Evolutionary conservation across 1,140 invertebrate species (phyloP), one percentile per base, ranked within the genome.

Genomic region (Caenorhabditis inopinata): DNA sequence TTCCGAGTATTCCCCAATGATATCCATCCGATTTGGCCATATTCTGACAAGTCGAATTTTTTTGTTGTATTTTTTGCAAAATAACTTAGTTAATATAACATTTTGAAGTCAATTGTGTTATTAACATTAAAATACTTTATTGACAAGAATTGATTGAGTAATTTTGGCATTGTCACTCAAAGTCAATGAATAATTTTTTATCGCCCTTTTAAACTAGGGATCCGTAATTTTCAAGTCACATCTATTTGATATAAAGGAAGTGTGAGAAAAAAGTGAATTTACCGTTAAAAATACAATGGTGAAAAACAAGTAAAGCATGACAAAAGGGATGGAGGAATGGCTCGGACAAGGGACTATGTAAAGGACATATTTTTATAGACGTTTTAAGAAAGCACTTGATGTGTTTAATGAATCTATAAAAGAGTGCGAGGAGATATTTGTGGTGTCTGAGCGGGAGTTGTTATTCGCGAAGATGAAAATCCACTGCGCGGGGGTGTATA

Each of bases 401-500:
- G 7, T 68, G n/a, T n/a, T 58, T 7, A 14, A 14, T n/a, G n/a
- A 21, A 7, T 21, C 58, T 68, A 68, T n/a, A 21, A 18, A 68
- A 68, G 29, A 21, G 58, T 29, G 9, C 58, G 58, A 18, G 58
- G 58, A 9, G 58, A 68, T 1, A 68, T 68, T 2, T 29, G 58
- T 7, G 58, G 58, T 0, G 58, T 68, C n/a, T 68, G 58, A 18
- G 58, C 58, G 27, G 58, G 58, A 38, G 58, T 68, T 68, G 58
- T 68, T 16, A 68, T 68, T 9, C 58, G 58, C 9, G 58, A 68
- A 9, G 58, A 68, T 68, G 58, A 68, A 7, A 68, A 21, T 38
- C 58, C 58, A n/a, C 32, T 68, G n/a, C 58, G 58, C 21, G 58
- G 58, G 6, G 58, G 58, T 42, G 58, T 68, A 18, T 68, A 68